Evolutionary conservation across 2,113 vertebrate genomes (phyloP), one percentile per base, ranked within the genome.

Genomic region (Pomatorhinus ruficollis): DNA sequence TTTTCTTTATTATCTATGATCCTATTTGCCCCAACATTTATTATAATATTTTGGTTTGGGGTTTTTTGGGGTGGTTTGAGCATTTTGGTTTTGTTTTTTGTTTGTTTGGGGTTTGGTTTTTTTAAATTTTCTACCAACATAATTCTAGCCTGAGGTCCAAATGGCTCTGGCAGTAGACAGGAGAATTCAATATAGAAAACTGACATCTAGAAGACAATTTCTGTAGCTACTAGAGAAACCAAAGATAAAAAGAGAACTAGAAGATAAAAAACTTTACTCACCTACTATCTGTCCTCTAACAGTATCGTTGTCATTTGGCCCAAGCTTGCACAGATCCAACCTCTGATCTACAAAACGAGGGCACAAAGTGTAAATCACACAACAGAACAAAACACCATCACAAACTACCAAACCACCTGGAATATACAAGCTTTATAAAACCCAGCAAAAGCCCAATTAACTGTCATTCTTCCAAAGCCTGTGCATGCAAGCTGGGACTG

Each of bases 221-320:
- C 49, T 72, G 47, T 3, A 79, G 65, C n/a, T 72, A 53, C 23
- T 5, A 7, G 0, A 53, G 39, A 61, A 61, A 39, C 5, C 6
- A 24, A 69, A 70, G 64, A 53, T 57, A 90, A 84, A 96, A 90
- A 10, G 21, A 42, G 24, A 81, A 91, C 4, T 12, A 56, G 6
- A 68, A 44, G 25, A 59, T 81, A 87, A 90, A 96, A 91, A 8
- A 49, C 22, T 68, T 92, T 74, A 98, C 99, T 99, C 98, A 99
- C 99, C 99, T 77, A 99, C 99, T 97, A 99, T 99, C 97, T 99
- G 99, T 90, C 99, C 99, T 98, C 99, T 98, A 96, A 99, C 99
- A 88, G 99, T 99, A 94, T 99, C 99, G 21, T 99, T 99, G 98
- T 99, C 99, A 96, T 99, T 99, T 95, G 99, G 99, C 86, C 99